These are phyloP conservation scores for Conistra vaccinii DNA, from an alignment of 2,888 invertebrate species.

Conservation along the genomic window DNA sequence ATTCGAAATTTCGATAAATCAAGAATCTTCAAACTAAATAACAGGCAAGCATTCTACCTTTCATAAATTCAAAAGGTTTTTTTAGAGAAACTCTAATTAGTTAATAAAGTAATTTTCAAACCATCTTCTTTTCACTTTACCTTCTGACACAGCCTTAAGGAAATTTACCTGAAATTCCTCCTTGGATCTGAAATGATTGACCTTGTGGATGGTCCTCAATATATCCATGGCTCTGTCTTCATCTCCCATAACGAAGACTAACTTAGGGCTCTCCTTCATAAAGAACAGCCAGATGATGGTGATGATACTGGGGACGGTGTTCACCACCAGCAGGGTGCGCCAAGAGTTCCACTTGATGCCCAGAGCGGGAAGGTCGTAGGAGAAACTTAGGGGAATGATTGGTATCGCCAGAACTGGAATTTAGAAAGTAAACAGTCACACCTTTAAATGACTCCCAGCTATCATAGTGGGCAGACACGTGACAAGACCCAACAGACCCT, in stretches of 20 bases:
- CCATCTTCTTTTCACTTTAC: no score
- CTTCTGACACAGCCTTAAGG: no score
- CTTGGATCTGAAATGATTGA: constrained; percentile 73
- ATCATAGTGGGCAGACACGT: not conserved
- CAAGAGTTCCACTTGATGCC: constrained; percentile 92
- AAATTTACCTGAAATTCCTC: constrained; percentile 73
- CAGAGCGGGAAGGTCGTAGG: constrained; percentile 79
- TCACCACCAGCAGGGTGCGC: constrained; percentile 93
- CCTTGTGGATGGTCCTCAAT: constrained; percentile 76
- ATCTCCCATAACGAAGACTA: constrained; percentile 91
- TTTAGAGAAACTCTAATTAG: no score
- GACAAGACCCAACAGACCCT: no score
- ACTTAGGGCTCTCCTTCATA: constrained; percentile 95
- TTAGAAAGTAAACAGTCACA: not conserved
- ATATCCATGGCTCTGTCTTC: constrained; percentile 88
- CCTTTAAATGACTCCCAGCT: not conserved
- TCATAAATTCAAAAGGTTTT: no score
- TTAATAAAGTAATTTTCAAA: no score
- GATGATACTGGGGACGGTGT: constrained; percentile 92
- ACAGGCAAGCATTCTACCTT: no score
- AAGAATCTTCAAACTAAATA: no score
- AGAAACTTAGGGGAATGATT: constrained; percentile 90
- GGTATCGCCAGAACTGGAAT: constrained; percentile 91
- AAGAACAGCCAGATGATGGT: constrained; percentile 89
- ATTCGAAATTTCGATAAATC: no score